These are phyloP conservation scores for Hormaphis cornu DNA, from an alignment of 1,140 invertebrate genomes.

Conservation along the genomic window DNA sequence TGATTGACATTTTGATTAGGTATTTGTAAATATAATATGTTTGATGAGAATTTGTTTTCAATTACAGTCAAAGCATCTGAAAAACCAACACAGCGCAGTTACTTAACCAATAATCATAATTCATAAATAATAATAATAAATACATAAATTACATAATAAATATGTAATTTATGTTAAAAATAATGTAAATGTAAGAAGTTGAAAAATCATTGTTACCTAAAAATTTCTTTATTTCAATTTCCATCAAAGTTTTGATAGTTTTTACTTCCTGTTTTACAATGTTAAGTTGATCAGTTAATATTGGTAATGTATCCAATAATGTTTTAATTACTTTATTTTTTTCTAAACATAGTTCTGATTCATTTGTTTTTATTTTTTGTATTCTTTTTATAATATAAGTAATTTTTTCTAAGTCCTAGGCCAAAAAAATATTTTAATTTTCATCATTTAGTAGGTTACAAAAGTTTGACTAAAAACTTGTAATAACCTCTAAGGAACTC, in stretches of 20 bases:
- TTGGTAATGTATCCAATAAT: not conserved
- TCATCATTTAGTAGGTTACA: not conserved
- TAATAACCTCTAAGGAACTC: not conserved
- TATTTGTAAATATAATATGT: not conserved
- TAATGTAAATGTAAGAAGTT: not conserved
- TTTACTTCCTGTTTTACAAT: not conserved
- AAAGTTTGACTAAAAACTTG: not conserved
- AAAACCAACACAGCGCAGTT: not conserved
- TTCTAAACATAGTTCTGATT: not conserved
- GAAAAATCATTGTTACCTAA: not conserved
- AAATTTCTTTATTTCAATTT: not conserved
- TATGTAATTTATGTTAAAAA: not conserved
- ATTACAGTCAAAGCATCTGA: not conserved
- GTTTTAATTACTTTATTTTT: not conserved
- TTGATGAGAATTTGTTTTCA: not conserved
- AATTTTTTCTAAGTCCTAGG: conserved; percentile 17
- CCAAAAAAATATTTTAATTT: not conserved
- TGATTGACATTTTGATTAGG: not conserved
- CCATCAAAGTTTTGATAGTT: not conserved
- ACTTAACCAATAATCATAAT: not conserved
- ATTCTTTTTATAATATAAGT: conserved; percentile 2
- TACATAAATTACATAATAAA: too few relatives aligned
- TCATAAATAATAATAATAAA: not conserved
- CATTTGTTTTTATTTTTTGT: not conserved
- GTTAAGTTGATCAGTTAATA: not conserved